These are phyloP conservation scores for Hypanus sabinus DNA, from an alignment of 2,113 vertebrate species.

Conservation along the genomic window DNA sequence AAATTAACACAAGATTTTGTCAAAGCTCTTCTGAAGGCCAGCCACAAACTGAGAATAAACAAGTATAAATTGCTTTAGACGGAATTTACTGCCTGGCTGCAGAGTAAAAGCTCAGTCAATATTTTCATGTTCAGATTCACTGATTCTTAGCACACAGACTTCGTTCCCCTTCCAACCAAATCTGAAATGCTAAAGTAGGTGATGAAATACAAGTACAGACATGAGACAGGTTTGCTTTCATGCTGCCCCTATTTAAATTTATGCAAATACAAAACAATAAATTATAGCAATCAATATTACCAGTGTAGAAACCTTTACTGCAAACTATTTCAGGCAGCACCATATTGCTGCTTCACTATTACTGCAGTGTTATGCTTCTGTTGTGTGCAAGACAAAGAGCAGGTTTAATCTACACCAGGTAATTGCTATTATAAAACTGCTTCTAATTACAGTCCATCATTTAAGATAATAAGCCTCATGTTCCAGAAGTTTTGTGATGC, in stretches of 20 bases:
- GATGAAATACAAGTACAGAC: not conserved
- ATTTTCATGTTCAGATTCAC: slow-evolving; percentile 26
- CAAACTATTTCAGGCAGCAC: not conserved
- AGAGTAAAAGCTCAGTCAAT: slow-evolving; percentile 29
- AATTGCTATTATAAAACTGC: slow-evolving; percentile 30
- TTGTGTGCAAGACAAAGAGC: not conserved
- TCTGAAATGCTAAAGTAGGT: not conserved
- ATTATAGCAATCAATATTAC: slow-evolving; percentile 20
- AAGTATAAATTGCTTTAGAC: slow-evolving; percentile 17
- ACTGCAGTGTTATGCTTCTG: not conserved
- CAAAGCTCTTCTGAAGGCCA: not conserved
- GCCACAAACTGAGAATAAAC: not conserved
- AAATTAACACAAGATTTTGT: not conserved
- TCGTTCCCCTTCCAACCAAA: not conserved
- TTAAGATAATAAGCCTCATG: slow-evolving; percentile 21
- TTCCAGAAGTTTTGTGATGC: not conserved
- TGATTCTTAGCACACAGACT: not conserved
- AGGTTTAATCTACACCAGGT: slow-evolving; percentile 27
- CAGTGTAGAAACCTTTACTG: slow-evolving; percentile 18
- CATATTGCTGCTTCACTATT: slow-evolving; percentile 19
- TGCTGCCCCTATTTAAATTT: slow-evolving; percentile 2
- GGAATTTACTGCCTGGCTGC: not conserved
- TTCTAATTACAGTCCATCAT: slow-evolving; percentile 27
- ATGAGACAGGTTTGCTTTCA: slow-evolving; percentile 11
- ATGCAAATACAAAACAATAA: not conserved